A percentile compares a stretch with the other conserved stretches of the same genome.
Evolutionary conservation across 2,113 vertebrate genomes (phyloP).

Genomic region (Neofelis nebulosa): DNA sequence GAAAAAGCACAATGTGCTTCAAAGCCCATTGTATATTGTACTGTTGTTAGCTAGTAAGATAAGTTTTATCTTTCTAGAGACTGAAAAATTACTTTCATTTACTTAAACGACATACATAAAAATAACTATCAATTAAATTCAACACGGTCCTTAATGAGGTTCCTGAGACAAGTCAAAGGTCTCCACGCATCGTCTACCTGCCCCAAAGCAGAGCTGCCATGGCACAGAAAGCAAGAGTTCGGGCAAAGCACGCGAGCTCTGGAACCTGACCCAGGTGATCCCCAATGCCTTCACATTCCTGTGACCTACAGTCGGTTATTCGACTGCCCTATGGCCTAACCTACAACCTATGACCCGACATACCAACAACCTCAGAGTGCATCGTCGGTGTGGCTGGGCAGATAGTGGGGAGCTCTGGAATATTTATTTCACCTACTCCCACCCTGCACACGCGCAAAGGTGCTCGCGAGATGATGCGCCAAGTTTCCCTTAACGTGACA

Average conservation of each 20-base stretch:
- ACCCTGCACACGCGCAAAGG: not conserved
- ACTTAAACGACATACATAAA: slow-evolving; percentile 46
- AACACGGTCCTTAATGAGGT: slow-evolving; percentile 55
- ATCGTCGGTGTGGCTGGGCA: not conserved
- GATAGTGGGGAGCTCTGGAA: not conserved
- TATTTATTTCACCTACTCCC: not conserved
- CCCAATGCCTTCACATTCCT: not conserved
- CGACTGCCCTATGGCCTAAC: not conserved
- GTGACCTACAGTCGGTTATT: not conserved
- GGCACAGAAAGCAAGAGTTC: not conserved
- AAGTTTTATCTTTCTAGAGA: slow-evolving; percentile 50
- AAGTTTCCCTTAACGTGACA: not conserved
- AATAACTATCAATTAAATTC: slow-evolving; percentile 58
- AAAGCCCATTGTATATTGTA: slow-evolving; percentile 64
- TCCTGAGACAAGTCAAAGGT: slow-evolving; percentile 42
- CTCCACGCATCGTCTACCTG: not conserved
- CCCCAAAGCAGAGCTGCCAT: not conserved
- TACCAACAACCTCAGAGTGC: not conserved
- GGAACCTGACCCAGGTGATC: not conserved
- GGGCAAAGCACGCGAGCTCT: not conserved
- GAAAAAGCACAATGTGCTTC: not conserved
- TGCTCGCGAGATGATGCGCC: not conserved
- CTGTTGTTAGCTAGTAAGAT: slow-evolving; percentile 56
- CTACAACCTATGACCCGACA: not conserved
- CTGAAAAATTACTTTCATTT: slow-evolving; percentile 38